phyloP scores from a whole-genome alignment of 1,140 invertebrate genomes.

The Anoplolepis gracilipes region DNA sequence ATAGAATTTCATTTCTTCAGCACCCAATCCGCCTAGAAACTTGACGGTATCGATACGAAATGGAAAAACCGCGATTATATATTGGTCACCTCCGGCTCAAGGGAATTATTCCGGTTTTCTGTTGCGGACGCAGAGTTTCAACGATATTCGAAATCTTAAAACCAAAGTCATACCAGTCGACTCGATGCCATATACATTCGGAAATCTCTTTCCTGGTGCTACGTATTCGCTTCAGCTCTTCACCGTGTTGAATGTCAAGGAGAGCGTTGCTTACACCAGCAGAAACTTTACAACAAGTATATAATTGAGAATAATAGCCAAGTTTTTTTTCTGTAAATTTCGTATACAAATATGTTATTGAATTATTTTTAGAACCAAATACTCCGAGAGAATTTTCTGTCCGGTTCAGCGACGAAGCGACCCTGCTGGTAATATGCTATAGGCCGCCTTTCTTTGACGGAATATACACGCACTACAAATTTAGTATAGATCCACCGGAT shows the following conservation, averaged over 20 bases:
- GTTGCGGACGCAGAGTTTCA: too few relatives aligned
- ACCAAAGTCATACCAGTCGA: slow-evolving; percentile 88
- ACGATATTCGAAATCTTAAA: slow-evolving; percentile 82
- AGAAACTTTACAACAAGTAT: slow-evolving; percentile 96
- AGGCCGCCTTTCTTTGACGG: slow-evolving; percentile 97
- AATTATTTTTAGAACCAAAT: too few relatives aligned
- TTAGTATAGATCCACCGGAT: slow-evolving; percentile 95
- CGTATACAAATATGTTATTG: too few relatives aligned
- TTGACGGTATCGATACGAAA: too few relatives aligned
- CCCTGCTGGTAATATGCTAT: slow-evolving; percentile 96
- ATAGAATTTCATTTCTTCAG: too few relatives aligned
- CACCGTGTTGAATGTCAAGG: slow-evolving; percentile 95
- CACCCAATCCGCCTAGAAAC: too few relatives aligned
- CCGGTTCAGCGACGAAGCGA: slow-evolving; percentile 98
- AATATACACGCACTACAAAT: slow-evolving; percentile 96
- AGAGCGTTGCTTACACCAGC: slow-evolving; percentile 95
- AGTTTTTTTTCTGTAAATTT: too few relatives aligned
- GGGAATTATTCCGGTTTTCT: too few relatives aligned
- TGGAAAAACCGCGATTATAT: too few relatives aligned
- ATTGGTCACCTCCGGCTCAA: too few relatives aligned
- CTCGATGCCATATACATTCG: slow-evolving; percentile 90
- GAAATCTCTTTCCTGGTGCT: slow-evolving; percentile 94
- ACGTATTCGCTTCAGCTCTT: too few relatives aligned
- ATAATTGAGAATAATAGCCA: too few relatives aligned
- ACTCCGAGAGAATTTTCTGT: slow-evolving; percentile 98